These are phyloP conservation scores for Troides oblongomaculatus DNA, from an alignment of 2,888 invertebrate species.

Conservation along the genomic window DNA sequence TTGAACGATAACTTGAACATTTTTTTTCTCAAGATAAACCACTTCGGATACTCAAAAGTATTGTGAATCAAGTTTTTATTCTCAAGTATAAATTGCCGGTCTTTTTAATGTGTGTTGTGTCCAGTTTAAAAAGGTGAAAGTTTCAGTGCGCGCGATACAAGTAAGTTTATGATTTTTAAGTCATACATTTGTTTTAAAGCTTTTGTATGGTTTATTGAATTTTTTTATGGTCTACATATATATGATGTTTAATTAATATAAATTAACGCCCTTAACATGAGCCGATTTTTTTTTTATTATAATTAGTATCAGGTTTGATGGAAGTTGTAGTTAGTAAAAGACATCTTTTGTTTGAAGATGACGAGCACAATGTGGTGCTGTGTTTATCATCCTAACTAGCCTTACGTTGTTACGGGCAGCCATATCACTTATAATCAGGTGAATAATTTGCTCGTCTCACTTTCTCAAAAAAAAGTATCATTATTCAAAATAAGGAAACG, in stretches of 20 bases:
- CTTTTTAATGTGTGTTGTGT: background rate
- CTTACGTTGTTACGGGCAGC: too few species aligned
- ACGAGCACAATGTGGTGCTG: too few species aligned
- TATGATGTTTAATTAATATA: background rate
- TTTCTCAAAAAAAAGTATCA: too few species aligned
- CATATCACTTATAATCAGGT: too few species aligned
- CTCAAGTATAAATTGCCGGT: background rate
- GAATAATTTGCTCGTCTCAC: too few species aligned
- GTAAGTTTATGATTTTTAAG: conserved; percentile 7
- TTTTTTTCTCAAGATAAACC: background rate
- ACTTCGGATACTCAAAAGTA: background rate
- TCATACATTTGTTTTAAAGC: background rate
- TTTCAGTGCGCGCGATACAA: background rate
- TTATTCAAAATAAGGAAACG: too few species aligned
- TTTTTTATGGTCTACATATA: background rate
- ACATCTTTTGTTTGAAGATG: too few species aligned
- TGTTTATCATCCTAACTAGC: too few species aligned
- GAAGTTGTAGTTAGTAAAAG: too few species aligned
- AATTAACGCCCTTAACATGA: too few species aligned
- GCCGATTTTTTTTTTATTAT: too few species aligned
- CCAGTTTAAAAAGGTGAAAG: background rate
- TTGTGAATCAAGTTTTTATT: background rate
- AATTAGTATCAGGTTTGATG: too few species aligned
- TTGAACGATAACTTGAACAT: conserved; percentile 17
- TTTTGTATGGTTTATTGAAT: background rate